phyloP scores from a whole-genome alignment of 2,797 vertebrate genomes.

The Enteromius radiatus region DNA sequence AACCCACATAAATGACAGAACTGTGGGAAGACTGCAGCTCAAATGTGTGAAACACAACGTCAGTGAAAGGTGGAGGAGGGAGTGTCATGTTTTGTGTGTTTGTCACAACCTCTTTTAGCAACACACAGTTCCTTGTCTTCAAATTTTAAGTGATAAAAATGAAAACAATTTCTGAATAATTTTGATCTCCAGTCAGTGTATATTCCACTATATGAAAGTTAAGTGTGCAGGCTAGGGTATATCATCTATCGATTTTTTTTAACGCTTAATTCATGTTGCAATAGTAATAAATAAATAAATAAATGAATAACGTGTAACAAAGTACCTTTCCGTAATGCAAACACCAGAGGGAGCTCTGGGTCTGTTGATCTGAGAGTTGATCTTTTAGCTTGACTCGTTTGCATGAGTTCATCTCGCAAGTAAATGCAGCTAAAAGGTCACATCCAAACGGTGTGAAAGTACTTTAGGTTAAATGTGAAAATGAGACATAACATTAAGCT shows the following conservation, averaged over 20 bases:
- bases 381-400: background rate
- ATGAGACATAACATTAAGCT: too few relatives aligned
- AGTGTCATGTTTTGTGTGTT: too few relatives aligned
- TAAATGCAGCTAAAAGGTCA: background rate
- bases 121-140: too few relatives aligned
- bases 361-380: background rate
- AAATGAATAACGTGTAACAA: background rate
- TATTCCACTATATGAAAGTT: too few relatives aligned
- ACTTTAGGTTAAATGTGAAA: background rate
- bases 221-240: background rate
- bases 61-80: too few relatives aligned
- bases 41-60: too few relatives aligned
- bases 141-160: too few relatives aligned
- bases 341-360: slow-evolving; percentile 17
- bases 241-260: background rate
- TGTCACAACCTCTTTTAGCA: too few relatives aligned
- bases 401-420: background rate
- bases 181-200: too few relatives aligned
- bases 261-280: background rate
- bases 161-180: too few relatives aligned
- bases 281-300: background rate
- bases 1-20: too few relatives aligned
- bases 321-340: background rate
- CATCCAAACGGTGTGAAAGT: background rate
- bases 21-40: too few relatives aligned